phyloP scores from a whole-genome alignment of 2,888 invertebrate species.

The Ornithoptera priamus region DNA sequence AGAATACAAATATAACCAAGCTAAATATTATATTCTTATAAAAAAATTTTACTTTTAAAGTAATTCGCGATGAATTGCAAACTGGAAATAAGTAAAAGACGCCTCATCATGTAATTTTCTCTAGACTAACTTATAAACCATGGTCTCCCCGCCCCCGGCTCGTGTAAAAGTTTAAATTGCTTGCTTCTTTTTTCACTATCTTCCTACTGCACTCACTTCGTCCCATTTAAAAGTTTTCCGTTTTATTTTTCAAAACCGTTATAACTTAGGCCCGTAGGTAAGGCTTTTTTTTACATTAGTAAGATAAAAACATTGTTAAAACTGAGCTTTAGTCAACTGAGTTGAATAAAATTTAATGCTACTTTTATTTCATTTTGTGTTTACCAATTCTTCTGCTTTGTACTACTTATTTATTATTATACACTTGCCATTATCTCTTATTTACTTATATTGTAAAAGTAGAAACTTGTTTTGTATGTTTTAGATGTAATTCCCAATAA shows the following conservation, averaged over 20 bases:
- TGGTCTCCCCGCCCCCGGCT: slow-evolving; percentile 52
- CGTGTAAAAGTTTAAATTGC: slow-evolving; percentile 73
- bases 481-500: too few relatives aligned
- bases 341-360: slow-evolving; percentile 18
- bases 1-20: not conserved
- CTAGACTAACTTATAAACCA: slow-evolving; percentile 66
- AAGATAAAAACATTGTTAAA: slow-evolving; percentile 42
- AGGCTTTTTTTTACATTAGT: slow-evolving; percentile 41
- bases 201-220: slow-evolving; percentile 68
- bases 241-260: slow-evolving; percentile 67
- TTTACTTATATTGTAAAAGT: too few relatives aligned
- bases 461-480: too few relatives aligned
- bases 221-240: slow-evolving; percentile 75
- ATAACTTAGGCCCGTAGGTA: slow-evolving; percentile 41
- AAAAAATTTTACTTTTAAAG: slow-evolving; percentile 14
- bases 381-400: not conserved
- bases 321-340: slow-evolving; percentile 31
- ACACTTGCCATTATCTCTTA: too few relatives aligned
- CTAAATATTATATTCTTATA: slow-evolving; percentile 3
- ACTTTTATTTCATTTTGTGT: not conserved
- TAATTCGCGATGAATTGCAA: slow-evolving; percentile 21
- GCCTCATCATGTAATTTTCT: slow-evolving; percentile 63
- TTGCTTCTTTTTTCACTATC: slow-evolving; percentile 75
- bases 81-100: slow-evolving; percentile 49
- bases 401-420: too few relatives aligned